Evolutionary conservation across 2,113 vertebrate genomes (phyloP), one percentile per base, ranked within the genome.

Genomic region (Petrocephalus zakoni): DNA sequence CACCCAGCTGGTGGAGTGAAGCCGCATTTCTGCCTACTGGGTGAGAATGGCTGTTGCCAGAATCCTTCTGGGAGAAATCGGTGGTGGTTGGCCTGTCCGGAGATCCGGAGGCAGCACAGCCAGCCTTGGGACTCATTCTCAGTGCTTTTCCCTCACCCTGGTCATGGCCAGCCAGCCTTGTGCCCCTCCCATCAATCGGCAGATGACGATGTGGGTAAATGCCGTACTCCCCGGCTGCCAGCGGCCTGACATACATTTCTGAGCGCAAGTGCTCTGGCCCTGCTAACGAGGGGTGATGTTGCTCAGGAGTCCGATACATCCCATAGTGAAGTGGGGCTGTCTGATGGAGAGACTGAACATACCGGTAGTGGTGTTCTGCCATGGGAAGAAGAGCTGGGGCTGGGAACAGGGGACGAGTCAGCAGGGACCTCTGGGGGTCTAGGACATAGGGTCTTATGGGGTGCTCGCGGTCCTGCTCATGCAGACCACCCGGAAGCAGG

Each of bases 101-200:
- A 25, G 98, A 99, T 42, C 98, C 98, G 0, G 96, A 96, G 46
- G 98, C 98, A 0, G 97, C 97, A 0, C 96, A 98, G 10, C 97
- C 98, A 0, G 96, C 97, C 0, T 96, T 95, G 0, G 98, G 98
- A 90, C 98, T 99, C 93, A 97, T 96, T 88, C 98, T 96, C 52
- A 95, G 96, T 19, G 94, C 94, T 52, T 96, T 93, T 86, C 97
- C 96, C 2, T 93, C 94, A 87, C 93, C 94, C 68, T 92, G 93
- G 22, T 90, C 90, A 0, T 91, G 90, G 85, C 85, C 53, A 0
- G 52, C 53, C 21, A 22, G 75, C 88, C 75, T 34, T 9, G 47
- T 89, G 68, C 64, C 90, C 52, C 91, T 92, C 29, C 91, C 91
- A 19, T 92, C 94, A 13, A 55, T 10, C 25, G 61, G 78, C 21